These are phyloP conservation scores for Halichondria panicea DNA, from an alignment of 37 sponge, comb jelly and placozoan genomes.

Conservation along the genomic window DNA sequence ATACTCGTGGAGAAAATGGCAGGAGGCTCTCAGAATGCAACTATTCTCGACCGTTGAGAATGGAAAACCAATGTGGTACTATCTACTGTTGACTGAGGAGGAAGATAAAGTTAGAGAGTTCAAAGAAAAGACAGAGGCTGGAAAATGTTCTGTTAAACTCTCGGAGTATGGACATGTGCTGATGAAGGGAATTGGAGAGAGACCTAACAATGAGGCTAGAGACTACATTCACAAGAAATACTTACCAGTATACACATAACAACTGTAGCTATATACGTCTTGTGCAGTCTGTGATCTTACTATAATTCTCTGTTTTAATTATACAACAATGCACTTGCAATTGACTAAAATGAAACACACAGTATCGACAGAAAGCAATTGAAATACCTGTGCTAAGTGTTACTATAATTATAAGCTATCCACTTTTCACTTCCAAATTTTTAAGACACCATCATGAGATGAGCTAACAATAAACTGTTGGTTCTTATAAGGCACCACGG, in stretches of 20 bases:
- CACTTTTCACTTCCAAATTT: slow-evolving; percentile 82
- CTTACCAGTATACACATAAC: neutral
- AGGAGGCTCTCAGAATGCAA: too few relatives aligned
- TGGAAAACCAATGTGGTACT: slow-evolving; percentile 25
- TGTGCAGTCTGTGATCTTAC: too few relatives aligned
- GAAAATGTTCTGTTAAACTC: slow-evolving; percentile 24
- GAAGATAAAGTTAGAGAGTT: slow-evolving; percentile 7
- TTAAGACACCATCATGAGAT: slow-evolving; percentile 77
- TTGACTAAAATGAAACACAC: too few relatives aligned
- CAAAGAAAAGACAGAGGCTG: neutral
- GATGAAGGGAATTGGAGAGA: slow-evolving; percentile 48
- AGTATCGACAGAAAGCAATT: neutral
- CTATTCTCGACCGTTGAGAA: neutral
- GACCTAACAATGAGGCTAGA: slow-evolving; percentile 48
- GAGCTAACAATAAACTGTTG: slow-evolving; percentile 72
- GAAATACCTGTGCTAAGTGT: neutral
- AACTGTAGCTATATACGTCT: neutral
- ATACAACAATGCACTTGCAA: too few relatives aligned
- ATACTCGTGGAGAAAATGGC: neutral
- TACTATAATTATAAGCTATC: neutral
- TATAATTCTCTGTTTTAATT: too few relatives aligned
- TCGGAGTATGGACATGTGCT: slow-evolving; percentile 46
- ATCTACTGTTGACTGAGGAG: slow-evolving; percentile 48
- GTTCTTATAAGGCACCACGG: slow-evolving; percentile 56
- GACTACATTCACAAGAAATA: slow-evolving; percentile 2